Evolutionary conservation across 2,888 invertebrate species (phyloP), one percentile per base, ranked within the genome.

Genomic region (Hirudinaria manillensis): DNA sequence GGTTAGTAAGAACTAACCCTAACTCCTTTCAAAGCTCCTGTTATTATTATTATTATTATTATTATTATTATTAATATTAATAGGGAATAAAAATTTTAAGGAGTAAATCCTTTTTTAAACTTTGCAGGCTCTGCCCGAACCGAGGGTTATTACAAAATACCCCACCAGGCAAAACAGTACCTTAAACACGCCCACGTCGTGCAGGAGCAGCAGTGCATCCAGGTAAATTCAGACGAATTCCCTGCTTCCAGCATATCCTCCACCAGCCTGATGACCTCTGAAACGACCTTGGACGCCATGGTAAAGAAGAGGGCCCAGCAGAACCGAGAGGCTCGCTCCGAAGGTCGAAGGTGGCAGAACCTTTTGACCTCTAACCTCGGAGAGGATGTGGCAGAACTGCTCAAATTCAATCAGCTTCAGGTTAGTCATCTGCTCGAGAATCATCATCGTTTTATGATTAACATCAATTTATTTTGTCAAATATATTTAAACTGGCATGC

Each of bases 341-440:
- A 97, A 87, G 96, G 97, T 85, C 88, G 98, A 27, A 89, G 97
- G 2, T 87, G 97, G 79, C 80, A 80, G 78, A 80, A 73, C 51
- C 78, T 79, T 16, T 89, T 96, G 75, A 93, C 94, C 0, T 93
- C 94, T 0, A 74, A 70, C 68, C 93, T 96, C 83, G 94, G 77
- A 90, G 91, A 74, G 74, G 94, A 93, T 81, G 92, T 93, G 16
- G 95, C 95, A 83, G 87, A 87, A 76, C 81, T 87, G 72, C 83
- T 87, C 80, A 87, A 98, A 86, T 97, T 99, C 87, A 99, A 99
- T 86, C 97, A 98, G 84, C 89, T 99, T 77, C 97, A 98, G 88
- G 90, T 90, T 32, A 1, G 56, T 32, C 19, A 19, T 13, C n/a
- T 51, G 32, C 29, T 61, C n/a, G 10, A 61, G 7, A 61, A 4